Conservation (phyloP, 2,888 invertebrate genomes). For the Margaritifera margaritifera region DNA sequence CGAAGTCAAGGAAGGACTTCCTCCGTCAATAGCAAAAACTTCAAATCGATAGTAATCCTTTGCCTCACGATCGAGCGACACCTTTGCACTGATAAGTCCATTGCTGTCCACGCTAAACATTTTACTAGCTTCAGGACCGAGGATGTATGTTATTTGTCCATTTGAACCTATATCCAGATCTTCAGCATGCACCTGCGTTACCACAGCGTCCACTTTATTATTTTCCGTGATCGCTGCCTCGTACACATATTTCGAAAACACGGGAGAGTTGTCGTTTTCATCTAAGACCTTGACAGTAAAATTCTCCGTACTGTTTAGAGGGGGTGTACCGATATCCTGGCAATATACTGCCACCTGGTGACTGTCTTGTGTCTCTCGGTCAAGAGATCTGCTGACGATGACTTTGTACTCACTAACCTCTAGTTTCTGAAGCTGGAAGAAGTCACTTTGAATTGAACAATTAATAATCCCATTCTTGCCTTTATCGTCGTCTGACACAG, state of each 20-base stretch:
- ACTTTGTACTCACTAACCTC: constrained; percentile 57
- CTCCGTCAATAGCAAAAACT: constrained; percentile 55
- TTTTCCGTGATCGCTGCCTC: constrained; percentile 58
- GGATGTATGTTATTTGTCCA: constrained; percentile 49
- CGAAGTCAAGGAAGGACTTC: constrained; percentile 46
- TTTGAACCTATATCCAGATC: constrained; percentile 58
- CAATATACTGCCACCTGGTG: constrained; percentile 61
- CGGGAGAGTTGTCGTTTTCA: constrained; percentile 66
- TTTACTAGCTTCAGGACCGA: constrained; percentile 43
- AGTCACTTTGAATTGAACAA: constrained; percentile 37
- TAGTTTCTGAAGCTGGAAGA: constrained; percentile 53
- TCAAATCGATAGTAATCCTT: constrained; percentile 46
- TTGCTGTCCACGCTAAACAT: constrained; percentile 49
- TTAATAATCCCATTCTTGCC: constrained; percentile 57
- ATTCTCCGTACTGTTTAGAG: constrained; percentile 46
- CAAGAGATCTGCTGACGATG: constrained; percentile 52
- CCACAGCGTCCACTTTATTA: constrained; percentile 53
- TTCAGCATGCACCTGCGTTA: constrained; percentile 55
- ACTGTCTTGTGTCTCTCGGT: constrained; percentile 54
- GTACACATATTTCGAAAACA: constrained; percentile 49
- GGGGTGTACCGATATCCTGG: constrained; percentile 61
- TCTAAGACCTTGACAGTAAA: constrained; percentile 62
- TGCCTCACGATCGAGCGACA: constrained; percentile 55
- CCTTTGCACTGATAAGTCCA: constrained; percentile 52
- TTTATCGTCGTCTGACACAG: constrained; percentile 64